A percentile compares a stretch with the other conserved stretches of the same genome.
Conservation (phyloP, 2,113 vertebrate genomes). For the Solea senegalensis region DNA sequence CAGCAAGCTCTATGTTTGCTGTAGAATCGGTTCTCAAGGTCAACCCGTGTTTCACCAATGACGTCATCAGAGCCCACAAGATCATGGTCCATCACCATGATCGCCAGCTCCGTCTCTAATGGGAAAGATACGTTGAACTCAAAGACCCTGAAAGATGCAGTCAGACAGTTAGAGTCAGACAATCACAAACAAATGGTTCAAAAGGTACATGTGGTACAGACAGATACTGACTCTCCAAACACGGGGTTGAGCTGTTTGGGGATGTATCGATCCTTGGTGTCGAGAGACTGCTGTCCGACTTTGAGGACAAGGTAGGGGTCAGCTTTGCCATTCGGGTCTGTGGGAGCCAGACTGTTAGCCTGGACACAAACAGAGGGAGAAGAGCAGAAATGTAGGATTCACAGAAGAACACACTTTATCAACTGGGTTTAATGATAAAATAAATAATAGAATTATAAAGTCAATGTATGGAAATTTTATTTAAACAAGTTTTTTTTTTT, state of each 20-base stretch:
- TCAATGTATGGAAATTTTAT: not conserved
- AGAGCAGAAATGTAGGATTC: not conserved
- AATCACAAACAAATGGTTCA: not conserved
- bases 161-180: not conserved
- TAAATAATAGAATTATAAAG: not conserved
- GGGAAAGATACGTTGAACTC: constrained; percentile 92
- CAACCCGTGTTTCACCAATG: constrained; percentile 90
- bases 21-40: constrained; percentile 95
- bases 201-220: constrained; percentile 6
- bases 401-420: not conserved
- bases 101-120: constrained; percentile 85
- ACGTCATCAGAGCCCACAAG: constrained; percentile 90
- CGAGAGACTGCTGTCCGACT: constrained; percentile 80
- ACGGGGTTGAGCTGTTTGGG: constrained; percentile 94
- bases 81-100: constrained; percentile 90
- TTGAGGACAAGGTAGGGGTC: constrained; percentile 92
- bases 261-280: constrained; percentile 90
- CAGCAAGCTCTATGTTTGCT: constrained; percentile 90
- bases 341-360: constrained; percentile 90
- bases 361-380: constrained; percentile 57
- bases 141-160: constrained; percentile 83
- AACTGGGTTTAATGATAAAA: not conserved
- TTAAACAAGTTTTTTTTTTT: too few species aligned
- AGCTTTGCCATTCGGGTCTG: constrained; percentile 91
- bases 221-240: constrained; percentile 90